Evolutionary conservation across 37 sponge, comb jelly and placozoan genomes (phyloP).

Genomic region (Hormiphora californensis): DNA sequence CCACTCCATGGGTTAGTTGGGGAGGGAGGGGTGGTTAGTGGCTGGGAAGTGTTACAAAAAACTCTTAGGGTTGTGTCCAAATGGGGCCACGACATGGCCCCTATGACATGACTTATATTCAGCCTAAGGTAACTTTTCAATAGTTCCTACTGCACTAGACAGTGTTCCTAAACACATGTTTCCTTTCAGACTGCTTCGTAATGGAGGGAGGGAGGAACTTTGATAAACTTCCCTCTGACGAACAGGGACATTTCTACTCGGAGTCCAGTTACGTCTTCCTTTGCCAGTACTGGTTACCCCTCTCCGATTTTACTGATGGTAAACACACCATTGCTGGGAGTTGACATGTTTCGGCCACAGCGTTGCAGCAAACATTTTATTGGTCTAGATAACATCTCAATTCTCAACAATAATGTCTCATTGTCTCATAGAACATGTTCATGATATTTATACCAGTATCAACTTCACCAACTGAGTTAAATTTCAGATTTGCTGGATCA

Average conservation of each 20-base stretch:
- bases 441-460: background rate
- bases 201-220: constrained; percentile 84
- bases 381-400: no score
- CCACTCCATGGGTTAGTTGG: constrained; percentile 62
- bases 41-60: no score
- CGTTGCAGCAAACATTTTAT: no score
- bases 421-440: background rate
- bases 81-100: no score
- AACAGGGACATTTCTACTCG: constrained; percentile 88
- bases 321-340: background rate
- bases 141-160: no score
- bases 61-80: no score
- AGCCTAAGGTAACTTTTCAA: no score
- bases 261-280: constrained; percentile 90
- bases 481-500: constrained; percentile 42
- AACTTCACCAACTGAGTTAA: background rate
- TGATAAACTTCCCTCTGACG: constrained; percentile 71
- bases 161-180: no score
- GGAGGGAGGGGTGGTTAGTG: no score
- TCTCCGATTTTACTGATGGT: constrained; percentile 37
- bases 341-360: no score
- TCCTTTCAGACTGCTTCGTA: constrained; percentile 66
- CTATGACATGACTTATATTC: no score
- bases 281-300: constrained; percentile 65
- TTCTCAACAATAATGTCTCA: no score